phyloP scores from a whole-genome alignment of 2,797 vertebrate species.

The Cephalopachus bancanus region DNA sequence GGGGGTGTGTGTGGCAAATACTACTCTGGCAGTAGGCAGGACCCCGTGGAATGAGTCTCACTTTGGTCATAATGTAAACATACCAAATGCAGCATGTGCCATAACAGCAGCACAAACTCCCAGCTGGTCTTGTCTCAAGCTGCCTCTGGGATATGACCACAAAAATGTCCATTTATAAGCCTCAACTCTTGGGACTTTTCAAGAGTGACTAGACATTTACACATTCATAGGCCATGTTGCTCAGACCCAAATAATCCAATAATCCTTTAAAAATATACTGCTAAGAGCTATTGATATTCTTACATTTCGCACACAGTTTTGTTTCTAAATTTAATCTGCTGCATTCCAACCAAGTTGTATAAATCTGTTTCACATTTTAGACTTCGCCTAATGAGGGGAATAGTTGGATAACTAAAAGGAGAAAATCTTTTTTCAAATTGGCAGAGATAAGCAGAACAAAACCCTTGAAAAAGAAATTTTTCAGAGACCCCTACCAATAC shows the following conservation, averaged over 20 bases:
- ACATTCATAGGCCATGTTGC: background rate
- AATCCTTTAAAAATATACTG: conserved; percentile 11
- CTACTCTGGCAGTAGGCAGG: background rate
- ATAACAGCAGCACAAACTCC: background rate
- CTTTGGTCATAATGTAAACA: background rate
- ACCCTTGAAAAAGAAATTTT: background rate
- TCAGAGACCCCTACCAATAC: background rate
- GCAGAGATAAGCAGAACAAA: background rate
- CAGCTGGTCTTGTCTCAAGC: background rate
- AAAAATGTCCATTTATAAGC: background rate
- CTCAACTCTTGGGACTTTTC: background rate
- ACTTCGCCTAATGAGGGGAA: background rate
- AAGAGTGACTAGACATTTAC: background rate
- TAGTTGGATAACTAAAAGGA: background rate
- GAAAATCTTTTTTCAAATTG: background rate
- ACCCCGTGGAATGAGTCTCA: background rate
- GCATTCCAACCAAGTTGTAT: background rate
- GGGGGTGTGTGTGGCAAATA: background rate
- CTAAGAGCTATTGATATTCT: conserved; percentile 15
- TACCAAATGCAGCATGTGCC: background rate
- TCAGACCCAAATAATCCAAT: background rate
- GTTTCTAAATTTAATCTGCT: background rate
- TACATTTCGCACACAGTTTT: background rate
- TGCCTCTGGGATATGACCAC: background rate
- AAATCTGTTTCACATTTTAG: conserved; percentile 8